Evolutionary conservation across 2,888 invertebrate species (phyloP).

Genomic region (Cistogaster globosa): DNA sequence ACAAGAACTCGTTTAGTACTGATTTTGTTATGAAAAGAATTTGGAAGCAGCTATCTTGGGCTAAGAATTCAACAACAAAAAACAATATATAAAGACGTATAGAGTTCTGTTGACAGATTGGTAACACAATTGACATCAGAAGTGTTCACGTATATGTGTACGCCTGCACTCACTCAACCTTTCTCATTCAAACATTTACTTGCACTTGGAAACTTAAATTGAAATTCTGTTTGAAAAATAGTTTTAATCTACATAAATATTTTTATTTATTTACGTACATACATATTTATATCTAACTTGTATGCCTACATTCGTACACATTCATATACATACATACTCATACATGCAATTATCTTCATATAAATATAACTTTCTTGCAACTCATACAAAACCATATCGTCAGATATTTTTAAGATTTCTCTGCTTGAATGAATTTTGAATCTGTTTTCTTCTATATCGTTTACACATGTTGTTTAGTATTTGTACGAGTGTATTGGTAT

Average conservation of each 20-base stretch:
- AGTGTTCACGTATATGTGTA: background rate
- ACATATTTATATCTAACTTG: background rate
- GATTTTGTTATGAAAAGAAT: conserved; percentile 35
- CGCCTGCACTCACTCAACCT: background rate
- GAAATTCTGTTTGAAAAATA: conserved; percentile 32
- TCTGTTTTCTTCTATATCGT: conserved; percentile 26
- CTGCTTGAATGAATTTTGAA: conserved; percentile 28
- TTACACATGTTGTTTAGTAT: conserved; percentile 34
- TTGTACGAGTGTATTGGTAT: conserved; percentile 16
- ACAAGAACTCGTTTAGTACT: background rate
- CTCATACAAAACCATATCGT: background rate
- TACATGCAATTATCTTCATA: conserved; percentile 1
- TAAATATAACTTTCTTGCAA: conserved; percentile 5
- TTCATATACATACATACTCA: background rate
- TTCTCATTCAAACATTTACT: conserved; percentile 1
- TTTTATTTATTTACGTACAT: too few relatives aligned
- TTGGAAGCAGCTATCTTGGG: conserved; percentile 5
- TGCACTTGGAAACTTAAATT: conserved; percentile 22
- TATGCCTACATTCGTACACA: background rate
- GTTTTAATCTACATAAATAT: conserved; percentile 3
- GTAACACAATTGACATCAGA: conserved; percentile 50
- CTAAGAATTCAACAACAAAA: conserved; percentile 10
- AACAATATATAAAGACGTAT: conserved; percentile 33
- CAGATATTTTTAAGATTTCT: conserved; percentile 24
- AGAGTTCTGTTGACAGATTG: conserved; percentile 66